Base-by-base conservation (phyloP, 1,140 invertebrate species). In the Cydia strobilella region DNA sequence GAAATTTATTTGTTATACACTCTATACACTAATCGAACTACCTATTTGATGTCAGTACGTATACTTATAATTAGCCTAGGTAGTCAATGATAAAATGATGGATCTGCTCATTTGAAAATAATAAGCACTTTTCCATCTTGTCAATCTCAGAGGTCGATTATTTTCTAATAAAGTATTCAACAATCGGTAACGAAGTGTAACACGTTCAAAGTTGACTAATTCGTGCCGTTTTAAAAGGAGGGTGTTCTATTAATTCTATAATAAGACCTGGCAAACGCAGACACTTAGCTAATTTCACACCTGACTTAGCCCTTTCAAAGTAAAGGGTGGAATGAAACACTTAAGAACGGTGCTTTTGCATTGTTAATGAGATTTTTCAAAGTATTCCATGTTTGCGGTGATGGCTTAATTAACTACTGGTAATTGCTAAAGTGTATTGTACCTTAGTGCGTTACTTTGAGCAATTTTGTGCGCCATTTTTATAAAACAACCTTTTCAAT, bases 241-340 rank as follows among this genome's bases (percentile, higher is more conserved):
- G 20, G 54, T 18, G 65, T 78, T 75, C 73, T 82, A 84, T 86
- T 88, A 90, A 86, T 87, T 83, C 82, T 73, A 78, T 87, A 90
- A 90, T 88, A 86, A 88, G 72, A 84, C 66, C 76, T 84, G 84
- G 85, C 89, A 87, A 83, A 78, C 76, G 83, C 89, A 90, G 85
- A 80, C 85, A 82, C 83, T 88, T 77, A 77, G 78, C 82, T 80
- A 80, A 87, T 89, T 90, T 90, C 80, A 88, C 89, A 90, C 89
- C 87, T 90, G 87, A 86, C 79, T 87, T 63, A 83, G 71, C 82
- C 75, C 77, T 77, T 82, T 86, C 84, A 82, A 79, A 76, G 74
- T 78, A 80, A 83, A 82, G 88, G 84, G 84, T 82, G 79, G 80
- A 62, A 13, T 66, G 59, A 69, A 62, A 23, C 63, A 75, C 74